A percentile compares a stretch with the other conserved stretches of the same genome.
Conservation (phyloP, 1,140 invertebrate species). For the Alviniconcha marisindica region DNA sequence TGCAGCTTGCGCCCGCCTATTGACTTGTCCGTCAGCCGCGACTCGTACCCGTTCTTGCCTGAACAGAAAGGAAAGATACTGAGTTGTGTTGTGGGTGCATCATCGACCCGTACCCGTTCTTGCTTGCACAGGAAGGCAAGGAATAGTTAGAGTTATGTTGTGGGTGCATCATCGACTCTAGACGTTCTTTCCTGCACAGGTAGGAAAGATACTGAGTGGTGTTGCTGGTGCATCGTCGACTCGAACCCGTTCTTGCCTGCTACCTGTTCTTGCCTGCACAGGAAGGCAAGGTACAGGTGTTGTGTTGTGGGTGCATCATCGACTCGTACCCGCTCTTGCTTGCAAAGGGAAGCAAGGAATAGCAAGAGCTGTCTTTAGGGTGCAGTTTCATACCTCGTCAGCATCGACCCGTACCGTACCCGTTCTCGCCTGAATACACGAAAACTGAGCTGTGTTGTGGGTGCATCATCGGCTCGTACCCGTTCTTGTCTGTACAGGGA, state of each 20-base stretch:
- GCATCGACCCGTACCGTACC: neutral
- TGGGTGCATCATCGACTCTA: too few species aligned
- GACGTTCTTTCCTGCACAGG: too few species aligned
- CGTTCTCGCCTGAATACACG: neutral
- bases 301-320: too few species aligned
- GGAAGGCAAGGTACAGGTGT: too few species aligned
- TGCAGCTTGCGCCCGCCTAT: conserved; percentile 2
- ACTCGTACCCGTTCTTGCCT: conserved; percentile 25
- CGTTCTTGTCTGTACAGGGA: conserved; percentile 6
- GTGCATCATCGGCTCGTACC: conserved; percentile 8
- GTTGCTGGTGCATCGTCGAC: neutral
- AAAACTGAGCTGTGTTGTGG: too few species aligned
- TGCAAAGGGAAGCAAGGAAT: too few species aligned
- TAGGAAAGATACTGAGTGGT: too few species aligned
- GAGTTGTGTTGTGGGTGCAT: too few species aligned
- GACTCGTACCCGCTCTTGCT: conserved; percentile 20
- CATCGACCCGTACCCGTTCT: conserved; percentile 21
- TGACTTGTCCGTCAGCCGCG: neutral
- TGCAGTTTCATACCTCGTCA: too few species aligned
- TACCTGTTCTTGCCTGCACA: conserved; percentile 8
- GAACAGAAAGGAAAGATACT: neutral
- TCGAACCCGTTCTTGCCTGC: conserved; percentile 30
- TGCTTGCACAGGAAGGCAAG: neutral
- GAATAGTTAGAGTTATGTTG: too few species aligned
- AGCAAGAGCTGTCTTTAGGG: too few species aligned